Percentiles rank a stretch among this genome's conserved stretches.
phyloP scores from a whole-genome alignment of 2,797 vertebrate species.

The Petrocephalus sullivani region DNA sequence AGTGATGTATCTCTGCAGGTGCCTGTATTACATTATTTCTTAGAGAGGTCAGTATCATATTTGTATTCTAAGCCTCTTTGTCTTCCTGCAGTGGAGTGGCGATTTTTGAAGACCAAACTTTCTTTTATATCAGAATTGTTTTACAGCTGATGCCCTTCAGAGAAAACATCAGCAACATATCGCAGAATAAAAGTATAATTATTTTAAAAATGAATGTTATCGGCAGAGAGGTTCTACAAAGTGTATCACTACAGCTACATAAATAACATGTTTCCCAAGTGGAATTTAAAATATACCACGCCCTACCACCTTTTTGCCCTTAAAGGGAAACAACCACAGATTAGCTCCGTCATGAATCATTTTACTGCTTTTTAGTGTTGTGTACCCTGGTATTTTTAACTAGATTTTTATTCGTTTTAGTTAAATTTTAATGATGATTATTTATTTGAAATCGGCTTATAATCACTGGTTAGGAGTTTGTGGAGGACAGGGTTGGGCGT shows the following conservation, averaged over 20 bases:
- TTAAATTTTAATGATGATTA: not conserved
- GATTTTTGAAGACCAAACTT: not conserved
- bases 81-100: not conserved
- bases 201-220: not conserved
- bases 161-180: not conserved
- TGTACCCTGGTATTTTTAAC: not conserved
- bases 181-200: not conserved
- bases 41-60: not conserved
- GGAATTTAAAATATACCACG: not conserved
- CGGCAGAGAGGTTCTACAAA: not conserved
- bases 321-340: not conserved
- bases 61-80: not conserved
- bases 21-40: not conserved
- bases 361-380: not conserved
- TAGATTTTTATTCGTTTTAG: not conserved
- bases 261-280: not conserved
- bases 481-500: not conserved
- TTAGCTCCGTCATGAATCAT: not conserved
- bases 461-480: not conserved
- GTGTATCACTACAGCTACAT: not conserved
- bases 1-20: not conserved
- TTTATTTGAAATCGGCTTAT: not conserved
- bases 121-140: not conserved
- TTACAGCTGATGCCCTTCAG: not conserved
- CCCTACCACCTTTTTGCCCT: not conserved